These are phyloP conservation scores for Meles meles DNA, from an alignment of 2,113 vertebrate genomes.

Conservation along the genomic window DNA sequence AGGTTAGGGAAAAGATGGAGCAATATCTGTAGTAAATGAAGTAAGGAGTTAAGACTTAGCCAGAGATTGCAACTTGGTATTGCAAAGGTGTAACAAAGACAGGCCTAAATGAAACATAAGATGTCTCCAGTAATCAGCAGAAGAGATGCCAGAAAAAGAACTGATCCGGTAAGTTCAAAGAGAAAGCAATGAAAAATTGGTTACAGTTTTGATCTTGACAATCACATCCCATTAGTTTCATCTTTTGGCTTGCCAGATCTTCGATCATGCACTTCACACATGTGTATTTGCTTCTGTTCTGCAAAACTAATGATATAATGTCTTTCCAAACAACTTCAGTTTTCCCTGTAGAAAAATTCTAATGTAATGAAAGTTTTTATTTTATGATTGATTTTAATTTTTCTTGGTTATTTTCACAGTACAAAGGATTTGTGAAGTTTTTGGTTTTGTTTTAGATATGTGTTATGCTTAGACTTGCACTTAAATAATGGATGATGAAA, in stretches of 20 bases:
- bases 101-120: slow-evolving; percentile 14
- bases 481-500: not conserved
- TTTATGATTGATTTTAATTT: slow-evolving; percentile 36
- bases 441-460: not conserved
- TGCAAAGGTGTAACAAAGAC: not conserved
- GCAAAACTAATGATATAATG: not conserved
- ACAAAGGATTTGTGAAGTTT: not conserved
- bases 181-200: slow-evolving; percentile 59
- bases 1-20: not conserved
- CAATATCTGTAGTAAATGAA: slow-evolving; percentile 12
- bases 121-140: not conserved
- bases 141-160: slow-evolving; percentile 35
- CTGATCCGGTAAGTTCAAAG: slow-evolving; percentile 20
- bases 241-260: not conserved
- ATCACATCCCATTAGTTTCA: not conserved
- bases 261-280: not conserved
- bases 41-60: not conserved
- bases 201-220: not conserved
- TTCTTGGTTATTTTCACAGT: not conserved
- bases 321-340: slow-evolving; percentile 29
- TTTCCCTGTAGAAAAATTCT: not conserved
- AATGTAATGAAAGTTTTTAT: slow-evolving; percentile 23
- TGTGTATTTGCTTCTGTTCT: slow-evolving; percentile 16
- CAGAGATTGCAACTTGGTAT: slow-evolving; percentile 13
- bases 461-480: not conserved